phyloP scores from a whole-genome alignment of 2,113 vertebrate genomes.

The Stigmatopora argus region DNA sequence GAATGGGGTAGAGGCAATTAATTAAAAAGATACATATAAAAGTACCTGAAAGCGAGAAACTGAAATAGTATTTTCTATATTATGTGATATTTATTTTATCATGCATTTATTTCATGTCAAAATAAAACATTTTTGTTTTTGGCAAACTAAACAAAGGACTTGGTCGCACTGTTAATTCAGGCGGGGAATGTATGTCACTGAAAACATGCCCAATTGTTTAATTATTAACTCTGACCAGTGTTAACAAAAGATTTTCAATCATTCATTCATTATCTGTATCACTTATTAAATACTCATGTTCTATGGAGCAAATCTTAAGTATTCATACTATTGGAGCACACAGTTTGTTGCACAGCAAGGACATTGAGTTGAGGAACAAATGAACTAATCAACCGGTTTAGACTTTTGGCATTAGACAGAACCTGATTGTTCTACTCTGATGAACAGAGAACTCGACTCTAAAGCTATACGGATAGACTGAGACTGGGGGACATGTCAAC shows the following conservation, averaged over 20 bases:
- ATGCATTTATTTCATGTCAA: no score
- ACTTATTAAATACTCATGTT: not conserved
- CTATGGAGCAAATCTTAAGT: not conserved
- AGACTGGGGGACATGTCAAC: constrained; percentile 33
- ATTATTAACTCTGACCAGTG: not conserved
- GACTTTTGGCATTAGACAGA: constrained; percentile 9
- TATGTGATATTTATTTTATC: no score
- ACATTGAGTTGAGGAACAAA: not conserved
- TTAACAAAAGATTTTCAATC: not conserved
- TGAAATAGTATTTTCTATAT: no score
- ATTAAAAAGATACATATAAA: no score
- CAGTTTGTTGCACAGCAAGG: not conserved
- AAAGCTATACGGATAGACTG: constrained; percentile 8
- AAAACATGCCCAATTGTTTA: not conserved
- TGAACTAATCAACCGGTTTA: not conserved
- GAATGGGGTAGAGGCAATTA: no score
- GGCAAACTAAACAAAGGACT: not conserved
- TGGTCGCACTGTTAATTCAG: not conserved
- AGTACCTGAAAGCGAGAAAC: no score
- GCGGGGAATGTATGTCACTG: not conserved
- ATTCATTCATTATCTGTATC: not conserved
- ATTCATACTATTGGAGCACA: not conserved
- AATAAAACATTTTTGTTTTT: constrained; percentile 15
- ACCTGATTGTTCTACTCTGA: constrained; percentile 27
- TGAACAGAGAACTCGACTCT: constrained; percentile 14